phyloP scores from a whole-genome alignment of 2,113 vertebrate genomes.

The Periophthalmus modestus region DNA sequence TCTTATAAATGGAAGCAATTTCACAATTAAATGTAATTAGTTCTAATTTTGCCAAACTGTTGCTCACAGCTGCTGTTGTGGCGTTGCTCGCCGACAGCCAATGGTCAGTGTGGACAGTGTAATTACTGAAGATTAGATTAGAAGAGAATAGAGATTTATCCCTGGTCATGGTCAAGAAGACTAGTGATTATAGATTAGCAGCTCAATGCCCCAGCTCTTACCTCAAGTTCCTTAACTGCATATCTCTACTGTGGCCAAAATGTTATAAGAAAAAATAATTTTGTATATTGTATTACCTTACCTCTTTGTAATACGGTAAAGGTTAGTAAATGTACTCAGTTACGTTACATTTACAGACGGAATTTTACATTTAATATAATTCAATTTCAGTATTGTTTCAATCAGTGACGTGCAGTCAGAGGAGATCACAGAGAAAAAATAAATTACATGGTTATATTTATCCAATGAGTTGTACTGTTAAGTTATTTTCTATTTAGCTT shows the following conservation, averaged over 20 bases:
- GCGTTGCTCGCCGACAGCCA: neutral
- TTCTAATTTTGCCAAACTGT: constrained; percentile 5
- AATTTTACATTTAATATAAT: too few species aligned
- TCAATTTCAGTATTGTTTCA: too few species aligned
- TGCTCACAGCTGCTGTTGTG: neutral
- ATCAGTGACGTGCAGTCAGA: too few species aligned
- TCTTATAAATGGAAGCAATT: constrained; percentile 5
- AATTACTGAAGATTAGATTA: constrained; percentile 1
- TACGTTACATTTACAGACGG: too few species aligned
- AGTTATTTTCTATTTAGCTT: too few species aligned
- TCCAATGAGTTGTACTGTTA: too few species aligned
- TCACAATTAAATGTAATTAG: constrained; percentile 10
- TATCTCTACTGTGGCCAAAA: neutral
- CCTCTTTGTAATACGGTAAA: too few species aligned
- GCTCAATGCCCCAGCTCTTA: neutral
- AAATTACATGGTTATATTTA: too few species aligned
- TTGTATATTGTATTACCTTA: too few species aligned
- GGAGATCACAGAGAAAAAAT: too few species aligned
- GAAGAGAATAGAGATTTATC: neutral
- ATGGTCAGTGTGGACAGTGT: neutral
- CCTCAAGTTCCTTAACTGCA: neutral
- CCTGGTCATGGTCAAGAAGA: neutral
- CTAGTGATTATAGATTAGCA: neutral
- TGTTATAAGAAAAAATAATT: too few species aligned
- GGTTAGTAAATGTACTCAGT: too few species aligned